Evolutionary conservation across 2,888 invertebrate species (phyloP), one percentile per base, ranked within the genome.

Genomic region (Deilephila porcellus): DNA sequence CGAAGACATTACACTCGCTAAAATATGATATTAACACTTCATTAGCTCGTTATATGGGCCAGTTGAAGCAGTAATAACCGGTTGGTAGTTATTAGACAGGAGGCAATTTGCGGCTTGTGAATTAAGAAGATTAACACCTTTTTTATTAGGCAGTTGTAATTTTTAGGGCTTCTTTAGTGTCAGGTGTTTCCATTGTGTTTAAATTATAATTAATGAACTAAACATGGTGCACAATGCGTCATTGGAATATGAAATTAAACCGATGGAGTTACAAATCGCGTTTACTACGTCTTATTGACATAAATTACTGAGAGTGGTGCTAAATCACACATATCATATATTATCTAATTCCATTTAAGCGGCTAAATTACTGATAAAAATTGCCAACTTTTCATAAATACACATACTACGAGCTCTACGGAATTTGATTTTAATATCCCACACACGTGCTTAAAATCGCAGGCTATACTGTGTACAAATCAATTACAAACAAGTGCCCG

Each of bases 401-500:
- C 25, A 14, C 17, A 29, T 25, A 17, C 5, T 25, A 60, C 14
- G 29, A 14, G 29, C 60, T 25, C 29, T 17, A 25, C 14, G 29
- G 60, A 25, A 3, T 60, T 60, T 60, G 14, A 29, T 29, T 60
- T 60, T 60, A 60, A 29, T 60, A 14, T 60, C 25, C 29, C 67
- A 45, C 67, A 67, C 67, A 67, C 67, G 67, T 67, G 67, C 67
- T 52, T 52, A 67, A 52, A 67, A 67, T 67, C 67, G 25, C 67
- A 67, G 67, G 20, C 67, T 67, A 52, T 17, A 11, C 52, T 67
- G 37, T 63, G 67, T 67, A 67, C 67, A 67, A 67, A 67, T 67
- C 67, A 67, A 67, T 67, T 67, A 67, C 67, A 67, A 67, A 67
- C 45, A 67, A 52, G 37, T 20, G 17, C 64, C 45, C 67, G 25